phyloP scores from a whole-genome alignment of 2,797 vertebrate genomes.

The Phataginus tricuspis region DNA sequence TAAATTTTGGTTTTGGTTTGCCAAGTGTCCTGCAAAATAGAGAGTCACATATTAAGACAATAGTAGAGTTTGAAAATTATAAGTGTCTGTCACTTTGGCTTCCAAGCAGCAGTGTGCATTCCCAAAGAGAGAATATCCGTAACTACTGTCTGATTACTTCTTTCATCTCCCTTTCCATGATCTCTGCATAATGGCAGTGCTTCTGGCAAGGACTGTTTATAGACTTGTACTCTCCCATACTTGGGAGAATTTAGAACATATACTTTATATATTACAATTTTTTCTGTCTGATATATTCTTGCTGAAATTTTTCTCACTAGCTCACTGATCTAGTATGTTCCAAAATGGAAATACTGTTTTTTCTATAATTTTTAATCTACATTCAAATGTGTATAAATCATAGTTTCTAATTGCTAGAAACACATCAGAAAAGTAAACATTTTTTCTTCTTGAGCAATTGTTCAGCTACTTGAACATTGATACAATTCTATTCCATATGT shows the following conservation, averaged over 20 bases:
- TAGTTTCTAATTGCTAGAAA: background rate
- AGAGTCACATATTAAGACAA: background rate
- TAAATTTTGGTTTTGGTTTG: background rate
- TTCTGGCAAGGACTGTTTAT: background rate
- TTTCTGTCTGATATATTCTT: background rate
- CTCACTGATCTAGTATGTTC: background rate
- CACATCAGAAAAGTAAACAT: background rate
- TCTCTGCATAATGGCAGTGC: background rate
- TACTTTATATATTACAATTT: background rate
- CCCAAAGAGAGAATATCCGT: background rate
- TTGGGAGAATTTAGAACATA: background rate
- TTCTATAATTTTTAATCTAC: background rate
- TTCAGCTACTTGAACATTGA: background rate
- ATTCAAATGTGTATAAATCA: background rate
- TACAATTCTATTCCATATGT: background rate
- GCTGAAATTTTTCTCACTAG: background rate
- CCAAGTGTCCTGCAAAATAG: background rate
- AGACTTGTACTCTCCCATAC: background rate
- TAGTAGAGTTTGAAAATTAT: background rate
- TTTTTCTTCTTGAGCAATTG: background rate
- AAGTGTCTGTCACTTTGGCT: background rate
- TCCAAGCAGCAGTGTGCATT: background rate
- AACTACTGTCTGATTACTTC: background rate
- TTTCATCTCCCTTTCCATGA: background rate
- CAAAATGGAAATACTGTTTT: background rate